These are phyloP conservation scores for Macaria liturata DNA, from an alignment of 2,888 invertebrate species.

Conservation along the genomic window DNA sequence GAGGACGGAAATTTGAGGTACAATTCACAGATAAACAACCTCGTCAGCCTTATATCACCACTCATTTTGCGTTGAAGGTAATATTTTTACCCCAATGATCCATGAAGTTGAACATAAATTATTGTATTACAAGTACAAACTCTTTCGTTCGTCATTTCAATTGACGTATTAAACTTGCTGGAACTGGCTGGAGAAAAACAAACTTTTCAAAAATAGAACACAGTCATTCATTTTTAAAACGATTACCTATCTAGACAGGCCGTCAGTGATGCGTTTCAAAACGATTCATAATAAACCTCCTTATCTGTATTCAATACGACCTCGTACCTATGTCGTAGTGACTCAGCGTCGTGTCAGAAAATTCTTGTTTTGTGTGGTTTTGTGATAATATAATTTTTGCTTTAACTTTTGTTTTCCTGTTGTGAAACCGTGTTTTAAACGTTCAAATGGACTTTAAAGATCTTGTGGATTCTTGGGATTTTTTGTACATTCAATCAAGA, in stretches of 20 bases:
- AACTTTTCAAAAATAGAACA: constrained; percentile 56
- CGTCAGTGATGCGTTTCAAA: constrained; percentile 12
- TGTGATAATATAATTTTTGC: not conserved
- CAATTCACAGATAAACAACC: too few species aligned
- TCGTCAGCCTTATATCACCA: too few species aligned
- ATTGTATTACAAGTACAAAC: too few species aligned
- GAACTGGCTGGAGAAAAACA: constrained; percentile 36
- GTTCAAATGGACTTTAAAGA: constrained; percentile 43
- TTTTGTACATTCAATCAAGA: constrained; percentile 52
- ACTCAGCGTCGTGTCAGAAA: constrained; percentile 12
- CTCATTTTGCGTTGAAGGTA: too few species aligned
- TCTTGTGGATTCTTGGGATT: constrained; percentile 42
- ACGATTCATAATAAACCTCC: constrained; percentile 32
- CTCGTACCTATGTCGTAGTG: constrained; percentile 10
- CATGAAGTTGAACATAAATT: too few species aligned
- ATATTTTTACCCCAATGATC: too few species aligned
- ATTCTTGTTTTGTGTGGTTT: constrained; percentile 9
- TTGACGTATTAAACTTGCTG: constrained; percentile 5
- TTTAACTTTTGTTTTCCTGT: constrained; percentile 5
- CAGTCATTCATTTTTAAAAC: constrained; percentile 15
- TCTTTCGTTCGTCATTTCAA: too few species aligned
- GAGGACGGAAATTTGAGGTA: too few species aligned
- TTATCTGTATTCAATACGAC: constrained; percentile 11
- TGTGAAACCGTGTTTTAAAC: constrained; percentile 13
- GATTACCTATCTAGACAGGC: constrained; percentile 16